A percentile compares a stretch with the other conserved stretches of the same genome.
Evolutionary conservation across 2,888 invertebrate species (phyloP).

Genomic region (Branchipolynoe longqiensis): DNA sequence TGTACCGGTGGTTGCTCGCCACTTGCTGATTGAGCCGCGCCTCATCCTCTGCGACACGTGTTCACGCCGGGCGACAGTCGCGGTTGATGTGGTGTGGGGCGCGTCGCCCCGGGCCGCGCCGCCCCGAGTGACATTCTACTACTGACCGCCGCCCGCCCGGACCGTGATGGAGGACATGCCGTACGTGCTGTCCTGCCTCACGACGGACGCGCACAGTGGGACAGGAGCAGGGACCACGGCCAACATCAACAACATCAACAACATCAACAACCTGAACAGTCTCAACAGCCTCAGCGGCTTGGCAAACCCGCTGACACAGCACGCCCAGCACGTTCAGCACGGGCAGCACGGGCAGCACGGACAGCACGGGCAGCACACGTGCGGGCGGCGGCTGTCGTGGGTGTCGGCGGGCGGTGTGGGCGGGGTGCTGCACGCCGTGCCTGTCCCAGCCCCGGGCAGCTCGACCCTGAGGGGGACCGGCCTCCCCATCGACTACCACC

Average conservation of each 20-base stretch:
- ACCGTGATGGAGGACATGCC: constrained; percentile 39
- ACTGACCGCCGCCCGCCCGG: not conserved
- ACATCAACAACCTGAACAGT: constrained; percentile 18
- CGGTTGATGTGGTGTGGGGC: not conserved
- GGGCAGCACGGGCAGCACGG: too few species aligned
- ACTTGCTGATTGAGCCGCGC: too few species aligned
- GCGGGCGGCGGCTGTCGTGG: not conserved
- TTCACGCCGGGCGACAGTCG: not conserved
- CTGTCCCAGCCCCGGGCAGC: not conserved
- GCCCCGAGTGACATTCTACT: not conserved
- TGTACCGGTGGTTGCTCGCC: too few species aligned
- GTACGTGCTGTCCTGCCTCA: constrained; percentile 16
- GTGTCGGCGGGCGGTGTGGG: not conserved
- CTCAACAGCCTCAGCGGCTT: not conserved
- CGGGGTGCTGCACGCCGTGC: not conserved
- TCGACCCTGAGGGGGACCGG: too few species aligned
- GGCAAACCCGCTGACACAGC: not conserved
- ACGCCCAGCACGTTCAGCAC: not conserved
- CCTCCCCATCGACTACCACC: constrained; percentile 1
- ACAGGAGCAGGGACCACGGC: too few species aligned
- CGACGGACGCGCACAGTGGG: constrained; percentile 33
- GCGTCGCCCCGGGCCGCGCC: not conserved
- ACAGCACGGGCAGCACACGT: too few species aligned
- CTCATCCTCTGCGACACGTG: too few species aligned
- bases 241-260: not conserved